Base-by-base conservation (phyloP, 2,888 invertebrate genomes). In the Esperia sulphurella region DNA sequence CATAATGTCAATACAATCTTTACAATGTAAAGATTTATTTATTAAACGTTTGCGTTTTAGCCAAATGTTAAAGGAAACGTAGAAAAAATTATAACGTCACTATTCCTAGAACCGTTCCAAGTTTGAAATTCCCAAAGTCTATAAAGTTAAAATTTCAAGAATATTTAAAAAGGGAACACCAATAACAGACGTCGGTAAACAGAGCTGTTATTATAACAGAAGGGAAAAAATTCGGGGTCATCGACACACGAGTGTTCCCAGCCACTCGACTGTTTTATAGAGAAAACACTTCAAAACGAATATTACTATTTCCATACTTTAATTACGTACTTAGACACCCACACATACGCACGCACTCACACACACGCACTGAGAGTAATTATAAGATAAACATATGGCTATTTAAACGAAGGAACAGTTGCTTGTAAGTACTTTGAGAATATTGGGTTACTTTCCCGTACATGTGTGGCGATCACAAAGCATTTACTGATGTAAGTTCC, bases 291-390 rank as follows among this genome's bases (percentile, higher is more conserved):
- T 87, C 83, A 87, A 88, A 87, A 84, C 75, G 78, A 75, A 88
- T 86, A 85, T 84, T 83, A 87, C 88, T 88, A 87, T 87, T 85
- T 86, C 85, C 82, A 87, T 86, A 83, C 82, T 84, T 85, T 86
- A 86, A 87, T 87, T 85, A 82, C 78, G 73, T 71, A 80, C 81
- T 75, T 70, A 74, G 59, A 74, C 79, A 75, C 81, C 77, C 80
- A 79, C 81, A 81, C 71, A 68, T 55, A 59, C 53, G 51, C 55
- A 49, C 58, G 62, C 63, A 61, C 71, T 71, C 72, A 68, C 71
- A 66, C 54, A 62, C 56, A 54, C 52, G 45, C 21, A 52, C 46
- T 48, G 47, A 43, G 38, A 51, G 71, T 78, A 79, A 76, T 77
- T 79, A 78, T 76, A 79, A 80, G 79, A 81, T 83, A 83, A 84